phyloP scores from a whole-genome alignment of 2,888 invertebrate genomes.

The Periphyllus acericola region DNA sequence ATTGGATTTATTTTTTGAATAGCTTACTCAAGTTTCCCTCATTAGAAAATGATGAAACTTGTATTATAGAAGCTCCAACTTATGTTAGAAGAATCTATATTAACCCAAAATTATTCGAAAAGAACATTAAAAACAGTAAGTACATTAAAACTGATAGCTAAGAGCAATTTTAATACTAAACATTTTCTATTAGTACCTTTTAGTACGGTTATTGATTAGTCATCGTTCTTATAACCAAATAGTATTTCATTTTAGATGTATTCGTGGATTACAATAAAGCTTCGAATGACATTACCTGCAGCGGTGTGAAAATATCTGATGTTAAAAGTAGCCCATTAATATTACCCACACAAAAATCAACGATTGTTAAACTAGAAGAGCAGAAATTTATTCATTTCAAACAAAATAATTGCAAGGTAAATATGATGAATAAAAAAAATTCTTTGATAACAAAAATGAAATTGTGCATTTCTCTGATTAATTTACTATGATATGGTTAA shows the following conservation, averaged over 20 bases:
- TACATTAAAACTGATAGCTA: neutral
- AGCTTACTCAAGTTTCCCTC: constrained; percentile 10
- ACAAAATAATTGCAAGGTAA: neutral
- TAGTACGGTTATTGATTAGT: no score
- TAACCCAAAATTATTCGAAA: neutral
- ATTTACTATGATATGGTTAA: no score
- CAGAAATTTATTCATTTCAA: neutral
- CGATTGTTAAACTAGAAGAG: neutral
- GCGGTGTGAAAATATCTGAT: neutral
- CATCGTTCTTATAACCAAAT: no score
- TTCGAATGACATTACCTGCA: neutral
- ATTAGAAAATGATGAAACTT: neutral
- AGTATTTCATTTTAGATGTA: neutral
- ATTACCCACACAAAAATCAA: neutral
- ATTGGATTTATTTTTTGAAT: constrained; percentile 28
- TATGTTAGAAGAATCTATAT: neutral
- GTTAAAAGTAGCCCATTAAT: neutral
- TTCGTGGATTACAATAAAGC: neutral
- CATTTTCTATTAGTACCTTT: no score
- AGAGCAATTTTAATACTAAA: no score
- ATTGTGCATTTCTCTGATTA: no score
- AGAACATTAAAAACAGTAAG: neutral
- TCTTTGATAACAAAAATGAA: no score
- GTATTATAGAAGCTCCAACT: neutral
- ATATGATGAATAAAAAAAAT: no score